Conservation (phyloP, 2,113 vertebrate genomes). For the Abramis brama region DNA sequence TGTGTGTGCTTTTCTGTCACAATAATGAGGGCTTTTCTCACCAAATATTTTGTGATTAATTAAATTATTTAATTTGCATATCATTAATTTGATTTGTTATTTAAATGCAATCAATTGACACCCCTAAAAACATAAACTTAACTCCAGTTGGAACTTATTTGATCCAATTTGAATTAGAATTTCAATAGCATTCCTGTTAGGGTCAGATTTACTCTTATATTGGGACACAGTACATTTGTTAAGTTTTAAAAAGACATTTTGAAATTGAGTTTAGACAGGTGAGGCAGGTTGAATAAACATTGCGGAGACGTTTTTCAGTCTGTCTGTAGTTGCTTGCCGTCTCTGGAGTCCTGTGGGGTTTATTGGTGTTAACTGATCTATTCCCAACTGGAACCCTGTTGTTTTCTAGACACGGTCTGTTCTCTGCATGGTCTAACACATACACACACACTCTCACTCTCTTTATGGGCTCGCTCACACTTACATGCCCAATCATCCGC, state of each 20-base stretch:
- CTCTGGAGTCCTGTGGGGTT: slow-evolving; percentile 45
- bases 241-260: not conserved
- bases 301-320: slow-evolving; percentile 10
- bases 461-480: not conserved
- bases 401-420: slow-evolving; percentile 42
- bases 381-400: slow-evolving; percentile 48
- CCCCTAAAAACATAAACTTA: not conserved
- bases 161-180: not conserved
- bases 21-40: too few relatives aligned
- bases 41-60: too few relatives aligned
- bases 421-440: slow-evolving; percentile 5
- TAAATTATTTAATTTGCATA: too few relatives aligned
- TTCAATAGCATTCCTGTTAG: not conserved
- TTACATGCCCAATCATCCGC: not conserved
- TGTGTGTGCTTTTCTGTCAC: too few relatives aligned
- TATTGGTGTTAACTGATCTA: slow-evolving; percentile 58
- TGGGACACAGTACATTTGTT: not conserved
- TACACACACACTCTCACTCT: slow-evolving; percentile 20
- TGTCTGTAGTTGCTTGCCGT: not conserved
- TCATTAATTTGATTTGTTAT: too few relatives aligned
- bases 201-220: not conserved
- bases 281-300: slow-evolving; percentile 44
- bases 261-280: slow-evolving; percentile 72
- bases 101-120: too few relatives aligned
- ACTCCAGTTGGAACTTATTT: not conserved